Percentiles rank a stretch among this genome's conserved stretches.
Evolutionary conservation across 30 jellyfish, hydroid and myxozoan species (phyloP).

Genomic region (Aurelia aurita): DNA sequence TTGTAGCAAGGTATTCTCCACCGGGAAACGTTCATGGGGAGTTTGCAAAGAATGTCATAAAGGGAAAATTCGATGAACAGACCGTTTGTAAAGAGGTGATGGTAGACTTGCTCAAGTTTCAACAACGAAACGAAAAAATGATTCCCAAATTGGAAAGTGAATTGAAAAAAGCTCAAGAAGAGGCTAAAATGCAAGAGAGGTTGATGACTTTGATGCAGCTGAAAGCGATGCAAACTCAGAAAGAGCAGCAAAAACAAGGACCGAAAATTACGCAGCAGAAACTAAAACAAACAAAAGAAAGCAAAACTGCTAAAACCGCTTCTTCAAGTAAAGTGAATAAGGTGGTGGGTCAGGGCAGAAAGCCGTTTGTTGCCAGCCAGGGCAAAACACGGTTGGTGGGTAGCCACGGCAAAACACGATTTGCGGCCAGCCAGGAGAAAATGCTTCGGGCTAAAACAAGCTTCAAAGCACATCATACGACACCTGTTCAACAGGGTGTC

Average conservation of each 20-base stretch:
- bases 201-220: slow-evolving; percentile 53
- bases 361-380: not conserved
- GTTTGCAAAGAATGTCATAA: slow-evolving; percentile 73
- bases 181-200: slow-evolving; percentile 53
- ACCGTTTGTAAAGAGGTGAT: slow-evolving; percentile 74
- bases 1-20: slow-evolving; percentile 96
- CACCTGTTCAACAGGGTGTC: too few relatives aligned
- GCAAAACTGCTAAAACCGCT: slow-evolving; percentile 2
- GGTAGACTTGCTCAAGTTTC: slow-evolving; percentile 76
- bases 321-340: not conserved
- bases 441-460: too few relatives aligned
- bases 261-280: slow-evolving; percentile 21
- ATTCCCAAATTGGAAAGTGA: slow-evolving; percentile 71
- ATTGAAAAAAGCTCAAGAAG: slow-evolving; percentile 52
- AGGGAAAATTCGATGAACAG: slow-evolving; percentile 79
- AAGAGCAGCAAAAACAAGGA: slow-evolving; percentile 21
- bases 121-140: slow-evolving; percentile 82
- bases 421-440: not conserved
- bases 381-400: not conserved
- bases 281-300: not conserved
- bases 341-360: not conserved
- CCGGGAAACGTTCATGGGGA: slow-evolving; percentile 86
- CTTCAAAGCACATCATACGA: not conserved
- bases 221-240: slow-evolving; percentile 54
- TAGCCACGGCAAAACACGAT: not conserved